These are phyloP conservation scores for Bembecia ichneumoniformis DNA, from an alignment of 2,888 invertebrate genomes.

Conservation along the genomic window DNA sequence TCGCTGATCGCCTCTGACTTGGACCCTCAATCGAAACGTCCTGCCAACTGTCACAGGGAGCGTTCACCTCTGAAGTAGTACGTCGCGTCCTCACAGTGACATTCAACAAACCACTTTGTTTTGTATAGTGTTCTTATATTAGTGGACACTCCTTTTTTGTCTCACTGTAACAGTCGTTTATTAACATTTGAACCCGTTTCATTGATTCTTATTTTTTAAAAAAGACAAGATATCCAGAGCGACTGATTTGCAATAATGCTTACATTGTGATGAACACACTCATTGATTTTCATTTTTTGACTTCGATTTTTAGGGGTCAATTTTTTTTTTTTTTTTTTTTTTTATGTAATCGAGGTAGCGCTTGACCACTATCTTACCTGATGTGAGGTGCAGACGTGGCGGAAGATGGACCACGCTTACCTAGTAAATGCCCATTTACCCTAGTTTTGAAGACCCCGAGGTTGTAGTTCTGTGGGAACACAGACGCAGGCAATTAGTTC, in stretches of 20 bases:
- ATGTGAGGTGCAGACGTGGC: too few species aligned
- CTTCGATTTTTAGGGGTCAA: too few species aligned
- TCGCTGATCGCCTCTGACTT: background rate
- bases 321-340: too few species aligned
- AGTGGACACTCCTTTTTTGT: conserved; percentile 21
- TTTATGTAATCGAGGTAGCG: too few species aligned
- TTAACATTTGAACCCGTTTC: conserved; percentile 1
- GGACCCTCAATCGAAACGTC: background rate
- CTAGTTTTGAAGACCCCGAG: too few species aligned
- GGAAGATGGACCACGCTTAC: too few species aligned
- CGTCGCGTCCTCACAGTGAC: conserved; percentile 30
- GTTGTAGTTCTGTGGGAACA: too few species aligned
- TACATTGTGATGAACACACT: background rate
- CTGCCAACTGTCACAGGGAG: conserved; percentile 13
- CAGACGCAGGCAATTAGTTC: too few species aligned
- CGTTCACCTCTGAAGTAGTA: conserved; percentile 36
- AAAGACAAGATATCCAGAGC: too few species aligned
- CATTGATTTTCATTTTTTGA: background rate
- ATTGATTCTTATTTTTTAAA: conserved; percentile 1
- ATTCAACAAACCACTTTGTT: conserved; percentile 23
- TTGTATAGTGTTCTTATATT: conserved; percentile 25
- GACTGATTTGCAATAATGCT: background rate
- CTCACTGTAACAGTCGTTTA: background rate
- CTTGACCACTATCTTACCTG: too few species aligned
- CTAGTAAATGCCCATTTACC: too few species aligned